A percentile compares a stretch with the other conserved stretches of the same genome.
Evolutionary conservation across 2,888 invertebrate species (phyloP).

Genomic region (Rhopalosiphum nymphaeae): DNA sequence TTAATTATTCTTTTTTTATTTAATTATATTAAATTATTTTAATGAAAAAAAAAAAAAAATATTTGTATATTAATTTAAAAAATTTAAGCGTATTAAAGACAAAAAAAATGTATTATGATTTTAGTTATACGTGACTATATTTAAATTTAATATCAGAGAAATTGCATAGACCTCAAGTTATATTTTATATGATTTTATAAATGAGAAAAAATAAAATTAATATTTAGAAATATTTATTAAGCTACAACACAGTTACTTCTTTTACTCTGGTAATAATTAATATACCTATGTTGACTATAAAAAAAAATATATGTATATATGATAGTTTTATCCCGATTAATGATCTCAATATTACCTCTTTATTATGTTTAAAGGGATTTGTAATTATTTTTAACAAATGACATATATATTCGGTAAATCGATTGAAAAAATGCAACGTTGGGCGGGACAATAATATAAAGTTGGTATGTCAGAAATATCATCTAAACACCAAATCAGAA

Average conservation of each 20-base stretch:
- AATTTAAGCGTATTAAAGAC: background rate
- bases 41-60: background rate
- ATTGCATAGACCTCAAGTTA: background rate
- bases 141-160: background rate
- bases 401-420: too few relatives aligned
- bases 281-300: background rate
- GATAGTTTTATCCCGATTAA: too few relatives aligned
- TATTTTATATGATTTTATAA: background rate
- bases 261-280: background rate
- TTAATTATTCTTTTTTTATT: background rate
- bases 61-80: background rate
- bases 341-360: too few relatives aligned
- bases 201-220: background rate
- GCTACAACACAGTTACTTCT: background rate
- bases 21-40: background rate
- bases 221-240: background rate
- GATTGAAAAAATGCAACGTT: too few relatives aligned
- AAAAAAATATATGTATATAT: background rate
- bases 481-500: too few relatives aligned
- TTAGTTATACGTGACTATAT: background rate
- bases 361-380: too few relatives aligned
- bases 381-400: too few relatives aligned
- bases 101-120: background rate
- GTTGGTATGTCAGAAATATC: too few relatives aligned
- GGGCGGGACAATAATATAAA: too few relatives aligned